Percentiles rank a stretch among this genome's conserved stretches.
Conservation (phyloP, 2,888 invertebrate species). For the Rhagonycha fulva region DNA sequence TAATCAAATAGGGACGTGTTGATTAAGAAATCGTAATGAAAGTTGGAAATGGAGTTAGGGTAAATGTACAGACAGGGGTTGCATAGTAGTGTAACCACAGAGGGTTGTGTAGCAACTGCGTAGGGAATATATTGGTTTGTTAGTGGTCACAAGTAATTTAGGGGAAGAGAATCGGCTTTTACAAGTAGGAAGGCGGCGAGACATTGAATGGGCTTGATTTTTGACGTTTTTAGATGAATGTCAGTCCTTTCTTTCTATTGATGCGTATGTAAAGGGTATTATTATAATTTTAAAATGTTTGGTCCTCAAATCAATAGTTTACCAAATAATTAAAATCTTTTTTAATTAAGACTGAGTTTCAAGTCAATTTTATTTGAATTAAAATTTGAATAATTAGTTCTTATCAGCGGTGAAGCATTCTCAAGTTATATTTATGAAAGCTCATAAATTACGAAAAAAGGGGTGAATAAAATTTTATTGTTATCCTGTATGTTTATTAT, state of each 20-base stretch:
- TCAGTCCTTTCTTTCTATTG: conserved; percentile 20
- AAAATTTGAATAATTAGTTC: not conserved
- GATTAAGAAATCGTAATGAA: conserved; percentile 36
- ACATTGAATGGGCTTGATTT: conserved; percentile 36
- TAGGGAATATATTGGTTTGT: conserved; percentile 39
- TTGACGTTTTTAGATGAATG: conserved; percentile 34
- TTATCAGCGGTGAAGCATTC: not conserved
- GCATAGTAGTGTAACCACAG: conserved; percentile 32
- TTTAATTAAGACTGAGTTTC: not conserved
- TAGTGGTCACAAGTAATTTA: conserved; percentile 43
- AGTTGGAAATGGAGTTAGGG: conserved; percentile 33
- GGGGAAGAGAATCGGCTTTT: conserved; percentile 40
- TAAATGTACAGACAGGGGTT: conserved; percentile 31
- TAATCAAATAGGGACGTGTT: conserved; percentile 34
- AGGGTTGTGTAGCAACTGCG: conserved; percentile 34
- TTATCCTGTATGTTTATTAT: not conserved
- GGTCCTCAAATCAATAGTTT: not conserved
- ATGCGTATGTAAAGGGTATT: conserved; percentile 17
- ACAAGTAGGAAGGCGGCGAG: conserved; percentile 37
- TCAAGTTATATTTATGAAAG: not conserved
- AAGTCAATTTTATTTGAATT: not conserved
- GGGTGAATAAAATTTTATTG: conserved; percentile 3
- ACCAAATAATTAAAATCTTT: not conserved
- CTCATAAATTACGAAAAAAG: conserved; percentile 2
- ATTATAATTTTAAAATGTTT: conserved; percentile 22